Evolutionary conservation across 2,888 invertebrate genomes (phyloP), one percentile per base, ranked within the genome.

Genomic region (Cerastis leucographa): DNA sequence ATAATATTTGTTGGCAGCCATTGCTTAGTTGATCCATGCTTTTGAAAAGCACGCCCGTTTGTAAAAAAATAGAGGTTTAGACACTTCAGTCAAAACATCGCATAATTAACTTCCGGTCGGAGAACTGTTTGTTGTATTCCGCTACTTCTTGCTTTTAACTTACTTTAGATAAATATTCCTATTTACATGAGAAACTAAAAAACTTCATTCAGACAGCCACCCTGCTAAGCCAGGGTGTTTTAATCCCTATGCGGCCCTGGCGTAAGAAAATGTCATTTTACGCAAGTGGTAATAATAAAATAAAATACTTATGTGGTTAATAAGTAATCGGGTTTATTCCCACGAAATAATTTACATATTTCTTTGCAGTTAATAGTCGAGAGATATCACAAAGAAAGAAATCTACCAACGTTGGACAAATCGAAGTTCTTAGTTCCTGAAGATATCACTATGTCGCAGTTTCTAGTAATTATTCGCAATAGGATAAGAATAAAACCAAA

Each of bases 391-490:
- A 98, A 98, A 91, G 99, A 99, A 94, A 97, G 97, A 87, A 97
- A 97, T 85, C 95, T 99, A 80, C 98, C 99, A 17, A 93, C 97
- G 22, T 92, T 99, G 93, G 98, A 98, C 92, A 99, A 99, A 96
- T 97, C 98, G 0, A 99, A 99, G 94, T 99, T 98, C 95, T 95
- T 99, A 89, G 98, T 99, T 22, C 99, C 99, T 3, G 98, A 98
- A 97, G 99, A 99, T 93, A 97, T 99, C 67, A 98, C 98, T 0
- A 98, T 99, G 97, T 98, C 98, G 69, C 99, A 99, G 94, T 98
- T 99, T 91, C 97, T 98, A 88, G 98, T 98, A 81, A 98, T 99
- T 80, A 98, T 99, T 83, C 91, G 97, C 81, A 97, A 96, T 91
- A 94, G 96, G 87, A 96, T 97, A 89, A 95, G 92, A 90, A 94